phyloP scores from a whole-genome alignment of 1,140 invertebrate genomes.

The Drosophila micromelanica region DNA sequence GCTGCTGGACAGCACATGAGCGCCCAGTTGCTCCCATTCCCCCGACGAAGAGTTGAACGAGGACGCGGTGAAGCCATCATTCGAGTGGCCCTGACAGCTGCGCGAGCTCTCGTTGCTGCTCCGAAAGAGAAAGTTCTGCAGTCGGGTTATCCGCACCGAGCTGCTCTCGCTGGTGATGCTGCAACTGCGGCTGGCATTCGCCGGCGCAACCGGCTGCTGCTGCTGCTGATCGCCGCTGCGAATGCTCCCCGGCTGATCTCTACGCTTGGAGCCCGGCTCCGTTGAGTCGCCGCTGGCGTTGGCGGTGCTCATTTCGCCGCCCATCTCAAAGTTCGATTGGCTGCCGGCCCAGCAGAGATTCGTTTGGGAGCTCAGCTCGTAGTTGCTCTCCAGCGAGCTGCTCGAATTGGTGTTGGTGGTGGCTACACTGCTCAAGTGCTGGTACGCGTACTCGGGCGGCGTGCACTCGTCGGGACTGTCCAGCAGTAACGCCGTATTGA shows the following conservation, averaged over 20 bases:
- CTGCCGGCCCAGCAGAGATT: conserved; percentile 70
- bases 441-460: conserved; percentile 79
- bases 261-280: conserved; percentile 35
- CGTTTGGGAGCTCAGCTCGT: conserved; percentile 65
- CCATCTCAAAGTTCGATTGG: conserved; percentile 59
- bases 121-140: conserved; percentile 81
- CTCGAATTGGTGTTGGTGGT: conserved; percentile 75
- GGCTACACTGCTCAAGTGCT: conserved; percentile 77
- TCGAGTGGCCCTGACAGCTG: conserved; percentile 76
- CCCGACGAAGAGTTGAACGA: conserved; percentile 79
- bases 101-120: conserved; percentile 78
- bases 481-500: conserved; percentile 73
- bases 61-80: conserved; percentile 78
- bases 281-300: conserved; percentile 12
- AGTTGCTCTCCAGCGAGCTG: conserved; percentile 77
- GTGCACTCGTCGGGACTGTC: conserved; percentile 81
- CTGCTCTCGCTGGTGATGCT: conserved; percentile 80
- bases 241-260: conserved; percentile 24
- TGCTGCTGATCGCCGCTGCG: conserved; percentile 15
- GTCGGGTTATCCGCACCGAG: conserved; percentile 69
- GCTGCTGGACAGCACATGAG: conserved; percentile 52
- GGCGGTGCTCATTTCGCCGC: conserved; percentile 72
- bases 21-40: conserved; percentile 77
- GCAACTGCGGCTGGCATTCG: conserved; percentile 67
- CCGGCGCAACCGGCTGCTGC: conserved; percentile 27